Conservation (phyloP, 2,113 vertebrate genomes). For the Pomatostomus ruficeps region DNA sequence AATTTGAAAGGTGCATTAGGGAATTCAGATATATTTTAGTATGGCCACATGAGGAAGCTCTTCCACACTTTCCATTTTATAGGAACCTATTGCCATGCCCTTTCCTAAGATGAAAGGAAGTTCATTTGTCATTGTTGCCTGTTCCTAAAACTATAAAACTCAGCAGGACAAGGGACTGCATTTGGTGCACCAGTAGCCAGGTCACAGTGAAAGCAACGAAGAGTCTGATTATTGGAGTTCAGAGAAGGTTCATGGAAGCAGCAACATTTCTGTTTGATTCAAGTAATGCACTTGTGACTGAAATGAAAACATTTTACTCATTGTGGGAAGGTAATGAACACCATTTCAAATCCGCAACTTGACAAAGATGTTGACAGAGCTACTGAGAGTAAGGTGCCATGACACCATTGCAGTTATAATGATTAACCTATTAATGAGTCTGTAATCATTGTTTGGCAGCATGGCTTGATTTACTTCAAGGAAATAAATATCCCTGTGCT, state of each 20-base stretch:
- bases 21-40: background rate
- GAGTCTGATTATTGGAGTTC: slow-evolving; percentile 77
- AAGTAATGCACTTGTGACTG: slow-evolving; percentile 71
- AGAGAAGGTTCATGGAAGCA: slow-evolving; percentile 74
- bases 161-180: background rate
- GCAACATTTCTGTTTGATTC: slow-evolving; percentile 74
- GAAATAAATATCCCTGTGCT: background rate
- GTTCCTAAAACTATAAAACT: slow-evolving; percentile 24
- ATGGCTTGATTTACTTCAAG: background rate
- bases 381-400: slow-evolving; percentile 77
- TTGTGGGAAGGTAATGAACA: slow-evolving; percentile 84
- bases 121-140: background rate
- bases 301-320: slow-evolving; percentile 84
- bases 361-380: slow-evolving; percentile 83
- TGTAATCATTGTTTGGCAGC: background rate
- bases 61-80: background rate
- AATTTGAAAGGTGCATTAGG: background rate
- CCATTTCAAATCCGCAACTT: slow-evolving; percentile 78
- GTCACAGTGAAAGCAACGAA: slow-evolving; percentile 60
- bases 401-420: slow-evolving; percentile 73
- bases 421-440: slow-evolving; percentile 42
- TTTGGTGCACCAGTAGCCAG: slow-evolving; percentile 47
- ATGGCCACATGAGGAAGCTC: background rate
- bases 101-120: slow-evolving; percentile 3
- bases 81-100: background rate